Percentiles rank a stretch among this genome's conserved stretches.
Conservation (phyloP, 2,888 invertebrate species). For the Danaus chrysippus region DNA sequence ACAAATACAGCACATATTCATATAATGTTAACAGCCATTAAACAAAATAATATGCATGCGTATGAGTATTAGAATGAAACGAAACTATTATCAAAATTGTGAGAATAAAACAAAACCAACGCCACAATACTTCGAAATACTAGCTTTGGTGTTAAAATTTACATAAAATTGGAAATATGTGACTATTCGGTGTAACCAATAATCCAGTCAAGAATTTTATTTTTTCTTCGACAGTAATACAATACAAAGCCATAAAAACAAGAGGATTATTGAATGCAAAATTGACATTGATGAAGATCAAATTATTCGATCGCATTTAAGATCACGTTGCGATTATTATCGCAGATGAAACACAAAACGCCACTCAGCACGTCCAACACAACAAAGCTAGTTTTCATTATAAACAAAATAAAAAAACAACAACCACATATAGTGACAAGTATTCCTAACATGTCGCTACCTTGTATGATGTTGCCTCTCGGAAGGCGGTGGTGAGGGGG, state of each 20-base stretch:
- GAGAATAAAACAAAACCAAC: constrained; percentile 47
- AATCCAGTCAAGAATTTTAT: too few relatives aligned
- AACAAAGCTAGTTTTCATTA: constrained; percentile 46
- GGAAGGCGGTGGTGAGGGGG: constrained; percentile 69
- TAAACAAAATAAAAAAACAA: constrained; percentile 19
- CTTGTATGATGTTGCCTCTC: constrained; percentile 73
- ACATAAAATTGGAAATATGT: neutral
- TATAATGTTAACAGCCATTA: neutral
- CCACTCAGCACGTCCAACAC: constrained; percentile 8
- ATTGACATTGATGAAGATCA: too few relatives aligned
- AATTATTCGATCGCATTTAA: too few relatives aligned
- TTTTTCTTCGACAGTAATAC: too few relatives aligned
- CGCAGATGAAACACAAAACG: neutral
- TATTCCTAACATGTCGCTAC: constrained; percentile 56
- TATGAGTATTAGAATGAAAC: neutral
- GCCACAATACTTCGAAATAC: constrained; percentile 51
- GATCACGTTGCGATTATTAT: neutral
- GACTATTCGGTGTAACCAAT: neutral
- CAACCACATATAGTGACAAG: constrained; percentile 21
- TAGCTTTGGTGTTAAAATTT: constrained; percentile 40
- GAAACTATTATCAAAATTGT: neutral
- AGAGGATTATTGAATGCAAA: too few relatives aligned
- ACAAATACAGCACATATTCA: neutral
- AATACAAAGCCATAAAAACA: too few relatives aligned
- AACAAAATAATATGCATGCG: neutral